Conservation (phyloP, 1,140 invertebrate species). For the Caenorhabditis briggsae region DNA sequence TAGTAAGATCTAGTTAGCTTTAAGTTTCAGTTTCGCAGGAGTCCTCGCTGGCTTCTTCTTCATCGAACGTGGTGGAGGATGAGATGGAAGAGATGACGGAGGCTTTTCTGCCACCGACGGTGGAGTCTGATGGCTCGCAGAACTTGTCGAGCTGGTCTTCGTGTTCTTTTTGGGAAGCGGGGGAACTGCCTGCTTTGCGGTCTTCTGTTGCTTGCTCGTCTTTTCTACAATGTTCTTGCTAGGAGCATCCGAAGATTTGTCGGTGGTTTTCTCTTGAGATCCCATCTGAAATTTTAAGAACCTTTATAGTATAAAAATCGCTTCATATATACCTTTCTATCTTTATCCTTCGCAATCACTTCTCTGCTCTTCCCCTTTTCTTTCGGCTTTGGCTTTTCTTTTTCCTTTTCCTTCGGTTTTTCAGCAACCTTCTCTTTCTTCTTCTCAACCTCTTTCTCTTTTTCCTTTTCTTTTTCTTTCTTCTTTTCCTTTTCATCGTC, state of each 20-base stretch:
- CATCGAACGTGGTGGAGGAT: neutral
- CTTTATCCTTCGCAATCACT: neutral
- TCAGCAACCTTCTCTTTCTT: neutral
- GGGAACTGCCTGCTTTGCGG: neutral
- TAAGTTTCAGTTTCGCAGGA: neutral
- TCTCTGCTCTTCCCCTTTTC: neutral
- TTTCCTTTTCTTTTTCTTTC: conserved; percentile 12
- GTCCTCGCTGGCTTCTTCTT: neutral
- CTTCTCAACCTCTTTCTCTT: neutral
- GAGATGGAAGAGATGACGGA: neutral
- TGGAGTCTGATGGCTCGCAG: neutral
- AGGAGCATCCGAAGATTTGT: neutral
- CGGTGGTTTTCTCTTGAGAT: conserved; percentile 16
- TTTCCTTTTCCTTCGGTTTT: neutral
- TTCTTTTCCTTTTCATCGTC: conserved; percentile 2
- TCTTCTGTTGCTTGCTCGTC: neutral
- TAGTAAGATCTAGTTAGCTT: neutral
- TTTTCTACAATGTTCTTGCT: neutral
- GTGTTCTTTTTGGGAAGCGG: neutral
- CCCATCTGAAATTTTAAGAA: neutral
- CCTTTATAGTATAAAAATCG: neutral
- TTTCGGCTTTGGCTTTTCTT: neutral
- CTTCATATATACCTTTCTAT: too few species aligned
- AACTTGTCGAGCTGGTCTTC: conserved; percentile 32
- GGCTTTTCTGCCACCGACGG: neutral